Evolutionary conservation across 2,797 vertebrate genomes (phyloP).

Genomic region (Sebastes iracundus): DNA sequence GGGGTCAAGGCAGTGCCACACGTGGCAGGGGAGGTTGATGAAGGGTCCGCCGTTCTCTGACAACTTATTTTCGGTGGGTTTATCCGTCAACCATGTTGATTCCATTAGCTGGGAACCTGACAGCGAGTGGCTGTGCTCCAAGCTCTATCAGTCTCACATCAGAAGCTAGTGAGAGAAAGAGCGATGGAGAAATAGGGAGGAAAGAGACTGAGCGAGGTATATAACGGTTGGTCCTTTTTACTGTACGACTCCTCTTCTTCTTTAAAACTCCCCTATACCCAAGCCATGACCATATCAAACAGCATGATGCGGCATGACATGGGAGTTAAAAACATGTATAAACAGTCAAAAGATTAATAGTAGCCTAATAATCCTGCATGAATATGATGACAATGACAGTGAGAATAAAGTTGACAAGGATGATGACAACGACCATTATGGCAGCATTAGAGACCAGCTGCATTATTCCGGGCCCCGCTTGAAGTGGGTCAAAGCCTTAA

Average conservation of each 20-base stretch:
- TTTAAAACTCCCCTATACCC: not conserved
- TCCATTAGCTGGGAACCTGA: slow-evolving; percentile 81
- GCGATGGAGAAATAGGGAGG: slow-evolving; percentile 40
- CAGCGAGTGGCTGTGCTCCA: slow-evolving; percentile 73
- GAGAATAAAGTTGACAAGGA: slow-evolving; percentile 49
- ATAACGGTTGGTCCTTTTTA: slow-evolving; percentile 29
- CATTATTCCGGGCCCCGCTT: slow-evolving; percentile 45
- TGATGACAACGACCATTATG: slow-evolving; percentile 56
- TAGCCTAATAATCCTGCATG: slow-evolving; percentile 4
- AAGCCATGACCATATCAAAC: not conserved
- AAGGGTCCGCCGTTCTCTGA: slow-evolving; percentile 73
- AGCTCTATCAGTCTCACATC: slow-evolving; percentile 78
- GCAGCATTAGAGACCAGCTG: slow-evolving; percentile 49
- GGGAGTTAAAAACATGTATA: slow-evolving; percentile 18
- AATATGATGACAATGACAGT: slow-evolving; percentile 20
- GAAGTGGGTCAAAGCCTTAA: slow-evolving; percentile 71
- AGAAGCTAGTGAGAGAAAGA: slow-evolving; percentile 54
- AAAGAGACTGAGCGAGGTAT: slow-evolving; percentile 42
- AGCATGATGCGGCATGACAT: not conserved
- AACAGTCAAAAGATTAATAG: slow-evolving; percentile 40
- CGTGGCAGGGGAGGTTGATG: slow-evolving; percentile 73
- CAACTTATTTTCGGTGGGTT: slow-evolving; percentile 83
- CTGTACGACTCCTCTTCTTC: slow-evolving; percentile 22
- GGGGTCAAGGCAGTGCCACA: slow-evolving; percentile 73
- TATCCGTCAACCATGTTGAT: slow-evolving; percentile 85